Conservation (phyloP, 1,140 invertebrate species). For the Neelides sp. region DNA sequence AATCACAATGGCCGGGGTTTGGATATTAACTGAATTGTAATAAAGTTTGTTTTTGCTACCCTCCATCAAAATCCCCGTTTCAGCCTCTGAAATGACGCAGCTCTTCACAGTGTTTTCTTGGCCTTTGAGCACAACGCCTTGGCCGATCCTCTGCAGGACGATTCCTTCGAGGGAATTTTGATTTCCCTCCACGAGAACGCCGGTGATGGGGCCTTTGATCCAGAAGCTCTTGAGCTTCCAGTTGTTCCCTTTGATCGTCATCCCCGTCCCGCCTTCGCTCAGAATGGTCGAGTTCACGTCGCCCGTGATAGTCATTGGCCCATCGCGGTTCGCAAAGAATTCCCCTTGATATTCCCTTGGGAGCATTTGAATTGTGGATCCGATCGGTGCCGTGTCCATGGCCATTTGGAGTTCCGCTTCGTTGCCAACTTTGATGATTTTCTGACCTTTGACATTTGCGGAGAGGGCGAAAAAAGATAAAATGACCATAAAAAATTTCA, state of each 20-base stretch:
- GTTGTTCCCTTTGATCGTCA: constrained; percentile 20
- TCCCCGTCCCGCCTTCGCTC: constrained; percentile 18
- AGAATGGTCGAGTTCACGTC: constrained; percentile 27
- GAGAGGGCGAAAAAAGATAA: neutral
- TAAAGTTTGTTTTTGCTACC: constrained; percentile 9
- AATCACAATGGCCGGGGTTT: constrained; percentile 26
- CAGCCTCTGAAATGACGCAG: constrained; percentile 29
- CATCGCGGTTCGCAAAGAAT: constrained; percentile 16
- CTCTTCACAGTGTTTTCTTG: constrained; percentile 25
- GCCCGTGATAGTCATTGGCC: constrained; percentile 22
- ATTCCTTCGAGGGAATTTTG: constrained; percentile 22
- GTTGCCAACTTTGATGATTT: constrained; percentile 24
- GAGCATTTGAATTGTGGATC: constrained; percentile 28
- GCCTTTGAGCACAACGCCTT: constrained; percentile 23
- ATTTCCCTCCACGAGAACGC: constrained; percentile 20
- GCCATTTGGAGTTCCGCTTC: constrained; percentile 22
- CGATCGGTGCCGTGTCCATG: constrained; percentile 20
- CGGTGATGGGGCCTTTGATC: constrained; percentile 22
- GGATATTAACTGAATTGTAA: constrained; percentile 31
- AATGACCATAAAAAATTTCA: neutral
- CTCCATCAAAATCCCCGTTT: constrained; percentile 26
- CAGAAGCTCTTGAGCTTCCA: constrained; percentile 27
- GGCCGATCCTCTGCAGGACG: constrained; percentile 19
- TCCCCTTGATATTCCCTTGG: constrained; percentile 23
- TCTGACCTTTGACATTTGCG: neutral